Evolutionary conservation across 2,113 vertebrate genomes (phyloP), one percentile per base, ranked within the genome.

Genomic region (Periophthalmus modestus): DNA sequence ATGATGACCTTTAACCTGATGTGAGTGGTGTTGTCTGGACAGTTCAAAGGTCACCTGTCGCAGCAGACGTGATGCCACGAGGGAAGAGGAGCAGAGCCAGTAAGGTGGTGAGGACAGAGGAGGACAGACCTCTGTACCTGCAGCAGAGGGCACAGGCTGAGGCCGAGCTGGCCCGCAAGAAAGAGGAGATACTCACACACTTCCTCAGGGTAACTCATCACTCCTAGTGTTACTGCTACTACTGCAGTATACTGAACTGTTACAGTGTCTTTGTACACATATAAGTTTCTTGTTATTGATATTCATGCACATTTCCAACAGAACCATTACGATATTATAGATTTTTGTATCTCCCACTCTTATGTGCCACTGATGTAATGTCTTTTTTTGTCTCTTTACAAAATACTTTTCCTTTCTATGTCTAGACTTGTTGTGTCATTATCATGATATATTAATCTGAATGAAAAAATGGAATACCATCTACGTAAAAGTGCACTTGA

Each of bases 151-250:
- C 68, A 10, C 78, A 79, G 75, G 78, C 76, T 0, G 83, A 87
- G 74, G 85, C 86, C 69, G 87, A 89, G 68, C 55, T 52, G 59
- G 36, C 66, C 61, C 77, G 24, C 75, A 83, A 83, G 80, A 88
- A 74, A 2, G 84, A 89, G 66, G 81, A 88, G 80, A 74, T 54
- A 2, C 85, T 89, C 47, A 54, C 55, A 0, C 79, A 80, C 21
- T 89, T 84, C 0, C 86, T 89, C 48, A 76, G 76, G 86, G 85
- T 86, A 19, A 57, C 10, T 0, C 28, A 55, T 28, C 14, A 34
- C 24, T 21, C 11, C 6, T 21, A 21, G 7, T 57, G 7, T 16
- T 52, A 52, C 50, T 52, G 18, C 48, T 50, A 18, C 48, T 18
- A 18, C 48, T 50, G 50, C 50, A 19, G 5, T 52, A 18, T 52